Conservation (phyloP, 1,140 invertebrate genomes). For the Drosophila triauraria region DNA sequence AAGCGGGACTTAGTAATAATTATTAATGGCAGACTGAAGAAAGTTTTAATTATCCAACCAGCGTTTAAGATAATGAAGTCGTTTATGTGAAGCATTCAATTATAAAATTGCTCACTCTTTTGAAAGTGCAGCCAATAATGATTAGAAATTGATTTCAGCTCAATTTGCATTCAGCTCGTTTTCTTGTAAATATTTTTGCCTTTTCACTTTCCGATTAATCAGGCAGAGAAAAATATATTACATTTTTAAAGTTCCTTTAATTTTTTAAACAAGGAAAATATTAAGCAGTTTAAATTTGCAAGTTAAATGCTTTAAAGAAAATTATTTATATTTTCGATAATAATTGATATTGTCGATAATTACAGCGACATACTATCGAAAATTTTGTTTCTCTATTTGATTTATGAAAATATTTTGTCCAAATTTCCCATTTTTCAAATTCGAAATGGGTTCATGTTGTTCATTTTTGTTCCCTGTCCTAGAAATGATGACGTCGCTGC, state of each 20-base stretch:
- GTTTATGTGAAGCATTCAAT: slow-evolving; percentile 75
- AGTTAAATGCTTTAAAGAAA: too few species aligned
- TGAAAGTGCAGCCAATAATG: slow-evolving; percentile 65
- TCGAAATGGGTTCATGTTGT: not conserved
- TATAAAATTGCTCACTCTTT: slow-evolving; percentile 66
- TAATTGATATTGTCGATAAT: not conserved
- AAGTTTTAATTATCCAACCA: slow-evolving; percentile 69
- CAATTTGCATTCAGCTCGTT: slow-evolving; percentile 42
- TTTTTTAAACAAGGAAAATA: not conserved
- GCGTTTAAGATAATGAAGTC: slow-evolving; percentile 75
- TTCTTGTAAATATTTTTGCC: slow-evolving; percentile 9
- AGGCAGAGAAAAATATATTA: not conserved
- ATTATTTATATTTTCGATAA: not conserved
- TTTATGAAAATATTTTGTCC: not conserved
- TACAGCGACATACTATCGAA: not conserved
- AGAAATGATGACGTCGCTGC: slow-evolving; percentile 62
- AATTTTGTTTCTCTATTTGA: too few species aligned
- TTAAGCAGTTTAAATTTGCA: too few species aligned
- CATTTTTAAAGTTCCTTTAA: not conserved
- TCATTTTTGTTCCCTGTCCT: not conserved
- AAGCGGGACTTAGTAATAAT: slow-evolving; percentile 13
- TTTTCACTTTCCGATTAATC: slow-evolving; percentile 20
- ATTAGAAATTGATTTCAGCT: slow-evolving; percentile 29
- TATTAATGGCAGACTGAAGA: slow-evolving; percentile 65
- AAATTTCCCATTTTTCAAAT: not conserved